Percentiles rank a stretch among this genome's conserved stretches.
These are phyloP conservation scores for Paramisgurnus dabryanus DNA, from an alignment of 2,113 vertebrate species.

Conservation along the genomic window DNA sequence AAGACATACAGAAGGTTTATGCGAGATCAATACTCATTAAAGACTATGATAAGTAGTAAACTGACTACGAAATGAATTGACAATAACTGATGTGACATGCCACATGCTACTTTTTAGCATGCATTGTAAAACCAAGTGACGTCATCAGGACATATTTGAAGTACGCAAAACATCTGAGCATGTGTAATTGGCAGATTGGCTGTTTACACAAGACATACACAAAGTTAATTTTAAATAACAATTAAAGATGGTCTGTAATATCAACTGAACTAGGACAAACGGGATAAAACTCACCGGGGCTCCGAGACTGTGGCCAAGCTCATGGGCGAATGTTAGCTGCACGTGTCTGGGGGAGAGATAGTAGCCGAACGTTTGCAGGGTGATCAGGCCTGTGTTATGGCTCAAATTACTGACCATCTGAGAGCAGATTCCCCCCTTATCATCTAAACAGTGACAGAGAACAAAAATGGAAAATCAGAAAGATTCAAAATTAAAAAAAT, in stretches of 20 bases:
- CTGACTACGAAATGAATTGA: too few species aligned
- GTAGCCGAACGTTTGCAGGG: conserved; percentile 78
- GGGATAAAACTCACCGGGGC: conserved; percentile 71
- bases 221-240: too few species aligned
- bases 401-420: conserved; percentile 46
- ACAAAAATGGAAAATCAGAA: background rate
- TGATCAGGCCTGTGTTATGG: conserved; percentile 79
- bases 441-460: conserved; percentile 61
- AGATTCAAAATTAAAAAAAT: background rate
- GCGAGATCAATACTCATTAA: background rate
- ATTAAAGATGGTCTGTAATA: background rate
- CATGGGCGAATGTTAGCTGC: conserved; percentile 80
- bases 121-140: too few species aligned
- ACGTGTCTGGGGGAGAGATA: conserved; percentile 70
- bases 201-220: too few species aligned
- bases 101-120: too few species aligned
- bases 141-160: too few species aligned
- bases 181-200: too few species aligned
- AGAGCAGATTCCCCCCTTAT: conserved; percentile 80
- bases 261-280: background rate
- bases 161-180: too few species aligned
- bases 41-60: background rate
- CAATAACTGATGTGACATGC: too few species aligned
- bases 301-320: conserved; percentile 82
- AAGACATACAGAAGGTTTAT: too few species aligned